A percentile compares a stretch with the other conserved stretches of the same genome.
phyloP scores from a whole-genome alignment of 2,888 invertebrate genomes.

The Drosophila mimica region DNA sequence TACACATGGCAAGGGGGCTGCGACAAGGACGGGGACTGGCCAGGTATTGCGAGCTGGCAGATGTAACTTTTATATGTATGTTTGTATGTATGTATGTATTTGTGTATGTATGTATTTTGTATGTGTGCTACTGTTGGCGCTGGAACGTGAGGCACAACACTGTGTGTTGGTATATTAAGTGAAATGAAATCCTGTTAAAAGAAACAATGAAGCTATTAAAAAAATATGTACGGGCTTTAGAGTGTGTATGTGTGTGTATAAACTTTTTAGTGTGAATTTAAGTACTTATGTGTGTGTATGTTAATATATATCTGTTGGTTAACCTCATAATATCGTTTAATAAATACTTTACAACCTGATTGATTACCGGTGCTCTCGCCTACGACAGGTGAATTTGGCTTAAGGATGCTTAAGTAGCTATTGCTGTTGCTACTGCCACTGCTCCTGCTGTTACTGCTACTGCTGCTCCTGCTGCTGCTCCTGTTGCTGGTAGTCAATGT shows the following conservation, averaged over 20 bases:
- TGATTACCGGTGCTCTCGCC: constrained; percentile 63
- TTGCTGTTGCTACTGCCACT: constrained; percentile 20
- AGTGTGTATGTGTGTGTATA: constrained; percentile 8
- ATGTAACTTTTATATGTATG: constrained; percentile 28
- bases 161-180: constrained; percentile 70
- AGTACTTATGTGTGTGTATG: constrained; percentile 3
- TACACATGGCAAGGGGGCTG: neutral
- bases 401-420: constrained; percentile 64
- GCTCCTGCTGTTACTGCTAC: neutral
- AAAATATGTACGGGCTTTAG: constrained; percentile 33
- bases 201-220: constrained; percentile 79
- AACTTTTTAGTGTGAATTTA: constrained; percentile 4
- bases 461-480: constrained; percentile 1
- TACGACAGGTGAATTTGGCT: constrained; percentile 71
- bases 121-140: constrained; percentile 20
- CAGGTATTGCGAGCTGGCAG: constrained; percentile 35
- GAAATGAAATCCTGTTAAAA: constrained; percentile 79
- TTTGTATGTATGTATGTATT: neutral
- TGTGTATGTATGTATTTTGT: constrained; percentile 11
- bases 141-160: constrained; percentile 50
- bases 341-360: constrained; percentile 81
- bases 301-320: constrained; percentile 52
- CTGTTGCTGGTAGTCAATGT: constrained; percentile 49
- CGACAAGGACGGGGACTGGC: neutral
- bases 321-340: constrained; percentile 80